Conservation (phyloP, 2,888 invertebrate species). For the Eugnorisma glareosa region DNA sequence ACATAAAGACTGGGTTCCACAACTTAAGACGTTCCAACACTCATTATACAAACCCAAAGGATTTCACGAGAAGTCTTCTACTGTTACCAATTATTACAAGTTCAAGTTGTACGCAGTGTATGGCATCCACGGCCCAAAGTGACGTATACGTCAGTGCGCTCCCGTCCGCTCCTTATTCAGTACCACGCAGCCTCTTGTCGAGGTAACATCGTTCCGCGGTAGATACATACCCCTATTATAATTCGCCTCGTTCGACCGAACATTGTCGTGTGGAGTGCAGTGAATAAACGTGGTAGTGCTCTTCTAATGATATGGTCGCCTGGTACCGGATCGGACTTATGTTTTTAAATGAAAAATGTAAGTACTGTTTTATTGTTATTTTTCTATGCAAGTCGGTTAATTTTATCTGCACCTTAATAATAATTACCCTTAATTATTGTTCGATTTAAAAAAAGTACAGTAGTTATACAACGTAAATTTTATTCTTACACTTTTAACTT, state of each 20-base stretch:
- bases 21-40: constrained; percentile 21
- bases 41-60: constrained; percentile 40
- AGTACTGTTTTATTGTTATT: constrained; percentile 59
- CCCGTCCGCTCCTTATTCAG: constrained; percentile 83
- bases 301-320: constrained; percentile 64
- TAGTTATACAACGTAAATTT: too few relatives aligned
- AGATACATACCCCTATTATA: constrained; percentile 55
- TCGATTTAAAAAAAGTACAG: neutral
- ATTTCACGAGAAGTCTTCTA: constrained; percentile 50
- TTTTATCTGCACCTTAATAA: too few relatives aligned
- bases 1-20: neutral
- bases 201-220: constrained; percentile 73
- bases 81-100: constrained; percentile 58
- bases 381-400: neutral
- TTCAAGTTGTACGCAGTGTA: constrained; percentile 75
- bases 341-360: constrained; percentile 74
- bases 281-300: constrained; percentile 77
- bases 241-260: constrained; percentile 57
- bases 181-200: constrained; percentile 86
- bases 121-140: constrained; percentile 70
- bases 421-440: neutral
- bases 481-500: neutral
- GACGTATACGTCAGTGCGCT: constrained; percentile 79
- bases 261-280: constrained; percentile 85
- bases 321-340: constrained; percentile 66